Conservation (phyloP, 2,888 invertebrate genomes). For the Clostera curtula region DNA sequence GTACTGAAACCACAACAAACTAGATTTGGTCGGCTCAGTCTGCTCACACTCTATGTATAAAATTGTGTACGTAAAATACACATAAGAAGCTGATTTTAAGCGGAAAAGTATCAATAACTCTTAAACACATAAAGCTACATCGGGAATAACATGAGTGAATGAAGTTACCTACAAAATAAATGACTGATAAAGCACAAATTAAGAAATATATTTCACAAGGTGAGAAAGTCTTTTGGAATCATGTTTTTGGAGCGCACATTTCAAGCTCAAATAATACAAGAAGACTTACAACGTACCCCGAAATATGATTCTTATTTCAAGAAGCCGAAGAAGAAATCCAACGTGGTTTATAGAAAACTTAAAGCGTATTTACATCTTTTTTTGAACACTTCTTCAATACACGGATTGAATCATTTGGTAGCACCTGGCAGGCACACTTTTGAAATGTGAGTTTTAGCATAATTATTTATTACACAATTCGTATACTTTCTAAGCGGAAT, state of each 20-base stretch:
- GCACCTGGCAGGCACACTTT: constrained; percentile 51
- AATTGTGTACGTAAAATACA: no score
- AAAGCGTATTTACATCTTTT: constrained; percentile 49
- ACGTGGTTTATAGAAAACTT: constrained; percentile 21
- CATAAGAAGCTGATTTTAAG: no score
- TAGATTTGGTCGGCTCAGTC: no score
- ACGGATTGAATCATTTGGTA: constrained; percentile 70
- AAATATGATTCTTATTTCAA: constrained; percentile 7
- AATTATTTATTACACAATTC: background rate
- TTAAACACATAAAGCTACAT: no score
- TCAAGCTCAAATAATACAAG: constrained; percentile 36
- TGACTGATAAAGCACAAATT: no score
- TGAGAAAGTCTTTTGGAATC: constrained; percentile 1
- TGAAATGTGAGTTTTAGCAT: constrained; percentile 55
- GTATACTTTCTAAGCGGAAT: background rate
- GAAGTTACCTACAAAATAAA: no score
- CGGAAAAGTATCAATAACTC: no score
- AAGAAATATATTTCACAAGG: no score
- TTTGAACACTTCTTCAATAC: constrained; percentile 68
- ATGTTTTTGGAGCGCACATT: constrained; percentile 34
- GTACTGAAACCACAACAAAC: no score
- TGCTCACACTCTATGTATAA: no score
- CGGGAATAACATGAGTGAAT: no score
- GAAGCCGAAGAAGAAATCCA: constrained; percentile 9
- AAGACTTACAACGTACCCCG: constrained; percentile 23